Evolutionary conservation across 1,140 invertebrate genomes (phyloP), one percentile per base, ranked within the genome.

Genomic region (Tetragnatha versicolor): DNA sequence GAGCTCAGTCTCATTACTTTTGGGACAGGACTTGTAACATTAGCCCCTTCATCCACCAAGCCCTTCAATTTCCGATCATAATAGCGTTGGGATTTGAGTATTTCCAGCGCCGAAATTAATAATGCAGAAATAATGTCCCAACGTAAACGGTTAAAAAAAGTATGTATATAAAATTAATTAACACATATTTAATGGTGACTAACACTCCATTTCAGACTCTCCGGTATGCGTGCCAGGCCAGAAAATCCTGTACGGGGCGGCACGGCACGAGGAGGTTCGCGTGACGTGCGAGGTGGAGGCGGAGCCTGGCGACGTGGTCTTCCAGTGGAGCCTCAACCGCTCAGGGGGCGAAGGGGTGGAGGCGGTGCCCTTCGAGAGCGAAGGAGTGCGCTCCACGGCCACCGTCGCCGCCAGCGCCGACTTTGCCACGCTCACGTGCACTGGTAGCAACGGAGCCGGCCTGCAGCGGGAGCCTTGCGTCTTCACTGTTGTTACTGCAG

Each of bases 261-360:
- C 94, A 73, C 93, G 93, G 83, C 92, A 93, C 83, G 94, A 95
- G 85, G 93, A 92, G 14, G 91, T 94, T 17, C 89, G 90, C 49
- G 85, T 96, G 75, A 89, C 90, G 80, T 96, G 94, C 84, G 90
- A 93, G 81, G 93, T 95, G 73, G 93, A 94, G 81, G 91, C 93
- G 79, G 93, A 95, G 83, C 94, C 94, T 3, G n/a, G 25, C 12
- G 81, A 83, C 27, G 82, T 83, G 7, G 53, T 42, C 3, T 83
- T 83, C 53, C 45, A 45, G 10, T 84, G 83, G 83, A 60, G 70
- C 14, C 81, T 83, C 63, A 82, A 83, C 58, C 78, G 63, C 14
- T 69, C 81, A 14, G 35, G 72, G 17, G 39, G 17, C 29, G 70
- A 58, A 49, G 55, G 53, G 37, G 2, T 47, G 39, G 33, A 79